Conservation (phyloP, 2,113 vertebrate genomes). For the Scomber japonicus region DNA sequence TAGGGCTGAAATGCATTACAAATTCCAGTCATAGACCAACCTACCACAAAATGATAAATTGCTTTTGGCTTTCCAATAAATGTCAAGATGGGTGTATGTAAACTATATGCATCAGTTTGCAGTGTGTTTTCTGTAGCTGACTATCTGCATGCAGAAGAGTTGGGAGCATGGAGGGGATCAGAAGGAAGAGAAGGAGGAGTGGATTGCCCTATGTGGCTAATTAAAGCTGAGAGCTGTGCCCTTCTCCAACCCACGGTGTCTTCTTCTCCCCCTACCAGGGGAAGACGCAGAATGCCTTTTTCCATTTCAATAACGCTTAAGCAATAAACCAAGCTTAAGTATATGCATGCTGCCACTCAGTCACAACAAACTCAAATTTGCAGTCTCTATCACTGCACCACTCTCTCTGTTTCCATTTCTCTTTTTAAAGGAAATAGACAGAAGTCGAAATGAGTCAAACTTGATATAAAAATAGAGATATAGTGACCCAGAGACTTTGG, state of each 20-base stretch:
- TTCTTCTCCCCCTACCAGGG: conserved; percentile 19
- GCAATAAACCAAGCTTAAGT: conserved; percentile 8
- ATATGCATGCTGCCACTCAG: neutral
- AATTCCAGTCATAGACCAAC: too few species aligned
- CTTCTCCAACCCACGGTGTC: conserved; percentile 47
- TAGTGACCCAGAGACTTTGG: neutral
- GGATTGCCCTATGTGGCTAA: conserved; percentile 45
- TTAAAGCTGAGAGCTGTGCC: conserved; percentile 62
- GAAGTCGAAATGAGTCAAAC: neutral
- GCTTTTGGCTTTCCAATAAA: conserved; percentile 7
- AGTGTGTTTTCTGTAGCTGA: conserved; percentile 3
- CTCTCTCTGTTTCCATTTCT: too few species aligned
- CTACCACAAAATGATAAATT: neutral
- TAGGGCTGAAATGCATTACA: neutral
- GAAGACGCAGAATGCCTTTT: conserved; percentile 20
- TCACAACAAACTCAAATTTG: neutral
- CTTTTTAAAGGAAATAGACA: too few species aligned
- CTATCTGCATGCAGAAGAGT: neutral
- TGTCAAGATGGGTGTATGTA: neutral
- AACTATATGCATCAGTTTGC: neutral
- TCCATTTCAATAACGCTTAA: conserved; percentile 32
- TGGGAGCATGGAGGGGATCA: neutral
- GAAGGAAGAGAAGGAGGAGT: conserved; percentile 6
- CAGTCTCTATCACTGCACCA: neutral
- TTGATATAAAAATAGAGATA: neutral